A percentile compares a stretch with the other conserved stretches of the same genome.
phyloP scores from a whole-genome alignment of 2,797 vertebrate genomes.

The Lepidocolaptes lacrymiger region DNA sequence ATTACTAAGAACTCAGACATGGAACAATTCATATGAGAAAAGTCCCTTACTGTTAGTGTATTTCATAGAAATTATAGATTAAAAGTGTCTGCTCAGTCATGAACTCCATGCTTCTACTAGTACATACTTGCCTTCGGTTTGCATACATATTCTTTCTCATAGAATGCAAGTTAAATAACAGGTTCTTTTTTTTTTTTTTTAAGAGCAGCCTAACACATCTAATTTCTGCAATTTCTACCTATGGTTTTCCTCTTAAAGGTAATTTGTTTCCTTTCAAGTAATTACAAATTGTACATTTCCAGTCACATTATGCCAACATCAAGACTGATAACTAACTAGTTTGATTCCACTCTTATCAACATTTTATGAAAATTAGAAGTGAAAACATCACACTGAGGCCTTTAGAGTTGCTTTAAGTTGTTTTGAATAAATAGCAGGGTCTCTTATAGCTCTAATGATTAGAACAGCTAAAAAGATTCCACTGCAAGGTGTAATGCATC shows the following conservation, averaged over 20 bases:
- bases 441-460: slow-evolving; percentile 68
- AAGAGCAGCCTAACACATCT: slow-evolving; percentile 72
- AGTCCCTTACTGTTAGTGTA: background rate
- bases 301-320: slow-evolving; percentile 69
- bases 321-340: slow-evolving; percentile 76
- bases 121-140: background rate
- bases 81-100: background rate
- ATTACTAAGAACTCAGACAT: background rate
- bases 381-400: slow-evolving; percentile 75
- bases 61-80: background rate
- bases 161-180: slow-evolving; percentile 8
- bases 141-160: background rate
- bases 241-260: slow-evolving; percentile 82
- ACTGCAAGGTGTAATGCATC: background rate
- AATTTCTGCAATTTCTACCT: slow-evolving; percentile 82
- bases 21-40: background rate
- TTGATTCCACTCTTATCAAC: slow-evolving; percentile 77
- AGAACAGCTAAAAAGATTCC: slow-evolving; percentile 37
- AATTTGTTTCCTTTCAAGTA: slow-evolving; percentile 83
- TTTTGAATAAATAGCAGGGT: slow-evolving; percentile 76
- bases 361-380: slow-evolving; percentile 77
- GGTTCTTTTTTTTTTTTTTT: slow-evolving; percentile 28
- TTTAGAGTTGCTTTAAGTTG: slow-evolving; percentile 72
- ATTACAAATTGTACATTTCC: slow-evolving; percentile 80
- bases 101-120: background rate